Conservation (phyloP, 1,140 invertebrate genomes). For the Rhopalosiphum padi region DNA sequence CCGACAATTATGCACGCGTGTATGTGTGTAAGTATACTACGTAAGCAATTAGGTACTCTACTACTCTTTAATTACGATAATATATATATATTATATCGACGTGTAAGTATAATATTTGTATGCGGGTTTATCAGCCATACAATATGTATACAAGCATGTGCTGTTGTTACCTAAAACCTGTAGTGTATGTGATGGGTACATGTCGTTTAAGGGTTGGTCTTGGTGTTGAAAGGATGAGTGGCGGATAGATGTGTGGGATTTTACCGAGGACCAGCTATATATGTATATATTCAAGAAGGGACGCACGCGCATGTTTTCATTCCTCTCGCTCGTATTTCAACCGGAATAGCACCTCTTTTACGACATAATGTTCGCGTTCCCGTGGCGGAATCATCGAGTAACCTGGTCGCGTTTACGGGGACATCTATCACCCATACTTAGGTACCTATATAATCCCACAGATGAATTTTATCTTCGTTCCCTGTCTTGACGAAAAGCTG, state of each 20-base stretch:
- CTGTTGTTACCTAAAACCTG: background rate
- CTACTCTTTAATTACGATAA: background rate
- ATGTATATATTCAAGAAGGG: background rate
- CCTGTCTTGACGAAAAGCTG: background rate
- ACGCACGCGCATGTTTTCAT: background rate
- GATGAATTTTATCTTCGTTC: background rate
- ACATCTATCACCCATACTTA: background rate
- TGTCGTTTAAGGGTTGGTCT: background rate
- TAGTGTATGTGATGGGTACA: background rate
- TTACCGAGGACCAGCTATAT: background rate
- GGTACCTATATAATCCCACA: background rate
- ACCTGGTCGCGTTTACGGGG: background rate
- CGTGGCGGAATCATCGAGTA: background rate
- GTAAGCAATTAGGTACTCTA: background rate
- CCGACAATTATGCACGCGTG: background rate
- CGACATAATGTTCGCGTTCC: background rate
- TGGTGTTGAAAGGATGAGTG: background rate
- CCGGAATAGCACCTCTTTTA: background rate
- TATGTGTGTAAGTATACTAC: background rate
- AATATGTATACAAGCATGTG: background rate
- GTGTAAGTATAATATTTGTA: background rate
- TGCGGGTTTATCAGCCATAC: background rate
- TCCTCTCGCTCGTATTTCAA: background rate
- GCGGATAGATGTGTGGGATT: background rate
- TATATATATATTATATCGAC: background rate